Base-by-base conservation (phyloP, 1,140 invertebrate species). In the Arion vulgaris region DNA sequence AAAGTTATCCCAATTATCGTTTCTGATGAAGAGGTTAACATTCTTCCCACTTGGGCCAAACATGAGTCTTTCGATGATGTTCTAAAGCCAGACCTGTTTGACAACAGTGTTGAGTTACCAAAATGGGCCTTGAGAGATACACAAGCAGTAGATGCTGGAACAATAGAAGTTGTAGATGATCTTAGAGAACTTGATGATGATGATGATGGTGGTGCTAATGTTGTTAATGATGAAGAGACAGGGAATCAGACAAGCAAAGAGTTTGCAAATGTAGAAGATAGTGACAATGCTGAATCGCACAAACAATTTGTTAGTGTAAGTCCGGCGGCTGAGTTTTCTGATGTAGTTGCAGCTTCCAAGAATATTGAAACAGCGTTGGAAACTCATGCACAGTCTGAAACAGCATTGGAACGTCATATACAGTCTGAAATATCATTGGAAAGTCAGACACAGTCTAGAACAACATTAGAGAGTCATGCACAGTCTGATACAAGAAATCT, bases 41-140 rank as follows among this genome's bases (percentile, higher is more conserved):
- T 32, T 41, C 57, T 83, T 74, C 87, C 87, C 36, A 28, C 41
- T 0, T 88, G 87, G 86, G 86, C 83, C 0, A 13, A 49, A 28
- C 80, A 69, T 26, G 81, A 81, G 15, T 57, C 84, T 23, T 39
- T n/a, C 1, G 39, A 32, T 4, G 39, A 17, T 39, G 41, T 7
- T n/a, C 57, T 23, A 26, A 53, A 32, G 13, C 7, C 28, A 28
- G 51, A 7, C 36, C 26, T 17, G 28, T 19, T 39, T 11, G 62
- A 78, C 5, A 38, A 5, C 39, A 26, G 34, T 34, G 15, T 36
- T 39, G 13, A 11, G 4, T 71, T 80, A 49, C 78, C 78, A 13
- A 71, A 41, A 34, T 80, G 78, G 78, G 78, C 38, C 13, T 76
- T 39, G 49, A 81, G 69, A 82, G 66, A 71, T 28, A 26, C 75